Base-by-base conservation (phyloP, 2,113 vertebrate genomes). In the Larimichthys polyactis region DNA sequence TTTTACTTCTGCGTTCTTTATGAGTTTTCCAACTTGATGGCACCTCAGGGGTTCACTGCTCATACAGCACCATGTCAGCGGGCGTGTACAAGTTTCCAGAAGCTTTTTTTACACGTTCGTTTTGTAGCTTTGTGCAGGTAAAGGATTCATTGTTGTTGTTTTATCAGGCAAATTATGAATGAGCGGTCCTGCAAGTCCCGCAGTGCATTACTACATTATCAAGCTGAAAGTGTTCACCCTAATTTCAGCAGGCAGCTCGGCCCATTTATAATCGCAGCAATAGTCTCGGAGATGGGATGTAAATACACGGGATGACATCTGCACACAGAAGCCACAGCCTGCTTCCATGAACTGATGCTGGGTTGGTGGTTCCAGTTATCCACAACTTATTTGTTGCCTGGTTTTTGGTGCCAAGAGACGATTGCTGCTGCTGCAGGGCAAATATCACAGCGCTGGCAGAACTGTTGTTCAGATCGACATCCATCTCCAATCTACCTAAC, bases 141-240 rank as follows among this genome's bases (percentile, higher is more conserved):
- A 24, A 43, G 5, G 55, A 29, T 57, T 32, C 40, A 51, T 5
- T 78, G 46, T 51, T 79, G 51, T 71, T 87, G 55, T 71, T 85
- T 78, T 32, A 79, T 65, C 51, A 59, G 72, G 22, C 17, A 49
- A 79, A 75, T 51, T 70, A 55, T 89, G 79, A 85, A 85, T 67
- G 59, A 82, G 72, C 16, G 5, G 36, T 5, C 24, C 68, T 6
- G n/a, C 78, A 27, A 36, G 67, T 83, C 49, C 72, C 29, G 2
- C 43, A 44, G 83, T 11, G 8, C 65, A 27, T 71, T 63, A 68
- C 17, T 60, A 20, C 48, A 62, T 81, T 57, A 79, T 27, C 51
- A 64, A 82, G 66, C 52, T 66, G 27, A 68, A 29, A 81, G 46
- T 63, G 66, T 84, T 79, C 51, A 71, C 11, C 19, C 54, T 71